Conservation (phyloP, 2,888 invertebrate species). For the Andrena hattorfiana region DNA sequence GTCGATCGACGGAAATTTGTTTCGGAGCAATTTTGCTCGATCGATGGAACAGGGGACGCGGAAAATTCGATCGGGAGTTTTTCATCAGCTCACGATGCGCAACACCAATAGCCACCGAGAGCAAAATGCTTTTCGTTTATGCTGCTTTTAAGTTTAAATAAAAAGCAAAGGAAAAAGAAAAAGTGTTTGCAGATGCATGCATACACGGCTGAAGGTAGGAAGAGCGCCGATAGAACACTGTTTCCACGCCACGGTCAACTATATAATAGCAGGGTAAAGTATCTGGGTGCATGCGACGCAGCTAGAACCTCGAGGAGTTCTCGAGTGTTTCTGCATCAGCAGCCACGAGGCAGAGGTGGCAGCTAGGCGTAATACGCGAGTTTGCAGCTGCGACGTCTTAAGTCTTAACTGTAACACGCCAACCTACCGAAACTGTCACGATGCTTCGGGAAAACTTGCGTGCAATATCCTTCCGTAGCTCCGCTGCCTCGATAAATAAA, state of each 20-base stretch:
- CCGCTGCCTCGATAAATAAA: not conserved
- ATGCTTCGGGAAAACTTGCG: not conserved
- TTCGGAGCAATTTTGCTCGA: slow-evolving; percentile 5
- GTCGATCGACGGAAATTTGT: slow-evolving; percentile 6
- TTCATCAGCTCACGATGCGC: not conserved
- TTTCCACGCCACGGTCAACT: slow-evolving; percentile 31
- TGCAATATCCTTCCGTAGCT: not conserved
- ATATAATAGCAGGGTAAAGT: slow-evolving; percentile 5
- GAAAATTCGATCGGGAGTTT: not conserved
- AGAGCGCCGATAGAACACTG: slow-evolving; percentile 11
- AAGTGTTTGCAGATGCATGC: not conserved
- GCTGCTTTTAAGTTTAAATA: too few relatives aligned
- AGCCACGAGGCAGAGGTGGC: slow-evolving; percentile 19
- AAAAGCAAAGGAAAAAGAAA: not conserved
- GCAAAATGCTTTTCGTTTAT: too few relatives aligned
- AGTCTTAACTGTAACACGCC: slow-evolving; percentile 4
- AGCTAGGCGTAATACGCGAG: not conserved
- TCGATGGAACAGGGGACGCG: not conserved
- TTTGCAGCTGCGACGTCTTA: not conserved
- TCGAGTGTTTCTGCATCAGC: slow-evolving; percentile 60
- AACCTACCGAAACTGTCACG: not conserved
- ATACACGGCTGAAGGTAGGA: not conserved
- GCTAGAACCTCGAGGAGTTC: slow-evolving; percentile 39
- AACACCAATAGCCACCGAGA: too few relatives aligned
- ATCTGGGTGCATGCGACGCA: slow-evolving; percentile 16